A percentile compares a stretch with the other conserved stretches of the same genome.
phyloP scores from a whole-genome alignment of 2,113 vertebrate genomes.

The Excalfactoria chinensis region DNA sequence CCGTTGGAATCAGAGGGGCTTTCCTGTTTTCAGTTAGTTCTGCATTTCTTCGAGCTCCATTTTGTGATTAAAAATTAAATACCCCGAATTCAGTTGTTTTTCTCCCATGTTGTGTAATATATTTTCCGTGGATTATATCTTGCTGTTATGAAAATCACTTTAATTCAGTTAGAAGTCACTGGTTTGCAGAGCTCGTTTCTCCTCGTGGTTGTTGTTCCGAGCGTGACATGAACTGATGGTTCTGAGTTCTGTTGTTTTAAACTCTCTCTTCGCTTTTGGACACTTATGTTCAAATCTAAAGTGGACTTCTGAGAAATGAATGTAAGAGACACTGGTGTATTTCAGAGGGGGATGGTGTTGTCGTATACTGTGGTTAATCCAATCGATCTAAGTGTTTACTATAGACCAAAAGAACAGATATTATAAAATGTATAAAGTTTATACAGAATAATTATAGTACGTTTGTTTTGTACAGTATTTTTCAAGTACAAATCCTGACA shows the following conservation, averaged over 20 bases:
- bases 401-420: constrained; percentile 88
- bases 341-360: constrained; percentile 85
- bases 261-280: constrained; percentile 73
- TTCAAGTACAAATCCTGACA: constrained; percentile 92
- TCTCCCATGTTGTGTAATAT: constrained; percentile 71
- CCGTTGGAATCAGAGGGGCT: constrained; percentile 26
- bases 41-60: constrained; percentile 30
- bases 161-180: constrained; percentile 65
- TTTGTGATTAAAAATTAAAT: constrained; percentile 47
- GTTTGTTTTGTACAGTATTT: constrained; percentile 92
- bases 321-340: constrained; percentile 88
- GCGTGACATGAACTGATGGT: constrained; percentile 77
- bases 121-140: constrained; percentile 77
- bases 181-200: constrained; percentile 67
- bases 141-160: constrained; percentile 70
- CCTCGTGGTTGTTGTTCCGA: constrained; percentile 69
- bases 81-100: constrained; percentile 36
- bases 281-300: constrained; percentile 70
- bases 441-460: constrained; percentile 89
- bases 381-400: constrained; percentile 85
- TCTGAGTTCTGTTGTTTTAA: constrained; percentile 72
- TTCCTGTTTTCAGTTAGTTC: constrained; percentile 61
- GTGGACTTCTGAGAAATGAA: constrained; percentile 85
- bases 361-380: constrained; percentile 88
- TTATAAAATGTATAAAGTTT: constrained; percentile 92